A percentile compares a stretch with the other conserved stretches of the same genome.
phyloP scores from a whole-genome alignment of 2,113 vertebrate genomes.

The Cyprinus carpio region DNA sequence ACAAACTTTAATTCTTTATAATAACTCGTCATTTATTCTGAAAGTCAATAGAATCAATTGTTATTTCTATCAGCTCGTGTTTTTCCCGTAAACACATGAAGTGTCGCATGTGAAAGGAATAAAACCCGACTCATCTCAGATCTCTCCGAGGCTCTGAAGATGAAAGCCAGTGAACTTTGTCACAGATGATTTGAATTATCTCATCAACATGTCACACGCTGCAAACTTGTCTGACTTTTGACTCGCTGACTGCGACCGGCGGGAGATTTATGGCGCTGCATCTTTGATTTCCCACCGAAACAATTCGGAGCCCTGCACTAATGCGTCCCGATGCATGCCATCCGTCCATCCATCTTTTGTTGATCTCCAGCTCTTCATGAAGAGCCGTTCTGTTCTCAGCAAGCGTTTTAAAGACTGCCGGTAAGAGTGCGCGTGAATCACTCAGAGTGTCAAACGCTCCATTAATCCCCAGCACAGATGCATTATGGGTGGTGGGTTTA shows the following conservation, averaged over 20 bases:
- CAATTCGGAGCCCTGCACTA: conserved; percentile 20
- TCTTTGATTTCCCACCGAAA: conserved; percentile 50
- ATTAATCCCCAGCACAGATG: conserved; percentile 48
- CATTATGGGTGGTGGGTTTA: conserved; percentile 38
- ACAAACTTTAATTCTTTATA: neutral
- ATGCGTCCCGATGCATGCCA: too few species aligned
- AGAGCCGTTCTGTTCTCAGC: conserved; percentile 11
- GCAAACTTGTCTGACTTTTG: conserved; percentile 43
- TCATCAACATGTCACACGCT: conserved; percentile 34
- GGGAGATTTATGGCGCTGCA: conserved; percentile 44
- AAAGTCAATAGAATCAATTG: neutral
- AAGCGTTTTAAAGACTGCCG: conserved; percentile 10
- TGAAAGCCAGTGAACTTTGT: neutral
- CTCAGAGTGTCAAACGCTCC: conserved; percentile 18
- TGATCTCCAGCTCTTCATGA: too few species aligned
- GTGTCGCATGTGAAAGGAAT: conserved; percentile 13
- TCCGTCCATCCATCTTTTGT: conserved; percentile 8
- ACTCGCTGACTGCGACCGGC: neutral
- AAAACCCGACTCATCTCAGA: neutral
- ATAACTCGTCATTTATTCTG: neutral
- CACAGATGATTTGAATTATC: conserved; percentile 43
- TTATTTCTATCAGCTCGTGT: neutral
- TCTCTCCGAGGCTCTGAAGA: neutral
- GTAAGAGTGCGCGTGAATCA: neutral
- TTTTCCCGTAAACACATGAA: neutral